phyloP scores from a whole-genome alignment of 2,888 invertebrate genomes.

The Syrista parreyssii region DNA sequence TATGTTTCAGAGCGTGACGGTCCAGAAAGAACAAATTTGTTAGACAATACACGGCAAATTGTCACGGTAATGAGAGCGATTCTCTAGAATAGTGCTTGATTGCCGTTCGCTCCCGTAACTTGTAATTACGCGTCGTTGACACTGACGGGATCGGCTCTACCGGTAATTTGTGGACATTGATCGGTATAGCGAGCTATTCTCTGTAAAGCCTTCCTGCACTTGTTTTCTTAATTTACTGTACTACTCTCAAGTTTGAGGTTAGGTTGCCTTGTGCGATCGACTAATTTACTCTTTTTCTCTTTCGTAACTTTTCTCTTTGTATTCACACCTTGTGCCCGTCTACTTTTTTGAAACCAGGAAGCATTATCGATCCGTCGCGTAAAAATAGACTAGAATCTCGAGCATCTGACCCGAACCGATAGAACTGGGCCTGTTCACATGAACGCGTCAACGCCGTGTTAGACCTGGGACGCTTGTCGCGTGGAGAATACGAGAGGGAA shows the following conservation, averaged over 20 bases:
- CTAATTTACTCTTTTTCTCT: not conserved
- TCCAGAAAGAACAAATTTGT: conserved; percentile 23
- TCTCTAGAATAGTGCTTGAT: conserved; percentile 35
- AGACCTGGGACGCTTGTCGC: not conserved
- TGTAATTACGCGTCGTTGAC: conserved; percentile 26
- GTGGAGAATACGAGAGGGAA: not conserved
- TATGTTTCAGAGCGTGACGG: not conserved
- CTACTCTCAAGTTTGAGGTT: not conserved
- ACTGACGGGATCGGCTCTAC: not conserved
- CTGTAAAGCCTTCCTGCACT: too few relatives aligned
- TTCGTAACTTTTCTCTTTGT: not conserved
- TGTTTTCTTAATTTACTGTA: too few relatives aligned
- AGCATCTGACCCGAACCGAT: not conserved
- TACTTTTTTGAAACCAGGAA: not conserved
- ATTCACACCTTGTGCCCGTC: not conserved
- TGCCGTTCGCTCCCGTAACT: conserved; percentile 22
- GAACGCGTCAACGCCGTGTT: not conserved
- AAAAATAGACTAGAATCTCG: not conserved
- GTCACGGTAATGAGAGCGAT: conserved; percentile 26
- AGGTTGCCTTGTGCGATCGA: not conserved
- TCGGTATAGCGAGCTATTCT: not conserved
- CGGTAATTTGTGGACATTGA: conserved; percentile 13
- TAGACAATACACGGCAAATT: conserved; percentile 33
- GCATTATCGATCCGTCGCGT: not conserved
- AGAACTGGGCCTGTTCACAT: not conserved